Conservation (phyloP, 2,113 vertebrate species). For the Excalfactoria chinensis region DNA sequence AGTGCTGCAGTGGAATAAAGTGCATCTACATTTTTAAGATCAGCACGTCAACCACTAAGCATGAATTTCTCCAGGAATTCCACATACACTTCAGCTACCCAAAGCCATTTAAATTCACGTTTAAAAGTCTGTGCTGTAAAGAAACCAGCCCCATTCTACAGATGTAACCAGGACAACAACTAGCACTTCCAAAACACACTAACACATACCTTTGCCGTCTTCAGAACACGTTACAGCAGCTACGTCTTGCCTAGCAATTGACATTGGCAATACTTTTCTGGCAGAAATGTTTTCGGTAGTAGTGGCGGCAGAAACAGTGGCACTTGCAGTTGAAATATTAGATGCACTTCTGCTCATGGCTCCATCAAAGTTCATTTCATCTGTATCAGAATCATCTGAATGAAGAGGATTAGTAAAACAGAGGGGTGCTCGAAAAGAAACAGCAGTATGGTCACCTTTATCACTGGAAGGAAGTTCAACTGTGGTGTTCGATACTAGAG, state of each 20-base stretch:
- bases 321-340: slow-evolving; percentile 86
- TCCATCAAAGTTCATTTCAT: slow-evolving; percentile 78
- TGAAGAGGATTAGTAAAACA: slow-evolving; percentile 97
- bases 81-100: neutral
- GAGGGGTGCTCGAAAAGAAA: slow-evolving; percentile 82
- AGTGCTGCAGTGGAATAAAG: neutral
- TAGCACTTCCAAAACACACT: neutral
- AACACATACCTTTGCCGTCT: slow-evolving; percentile 86
- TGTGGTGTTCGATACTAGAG: slow-evolving; percentile 63
- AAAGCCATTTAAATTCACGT: neutral
- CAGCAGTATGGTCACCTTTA: slow-evolving; percentile 33
- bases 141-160: neutral
- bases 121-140: neutral
- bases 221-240: slow-evolving; percentile 61
- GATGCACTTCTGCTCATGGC: slow-evolving; percentile 68
- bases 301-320: slow-evolving; percentile 82
- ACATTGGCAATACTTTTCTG: slow-evolving; percentile 91
- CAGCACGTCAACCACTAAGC: neutral
- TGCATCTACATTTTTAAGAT: neutral
- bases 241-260: slow-evolving; percentile 87
- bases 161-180: neutral
- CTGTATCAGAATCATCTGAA: slow-evolving; percentile 90
- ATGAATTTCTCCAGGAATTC: neutral
- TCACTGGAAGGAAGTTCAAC: slow-evolving; percentile 40
- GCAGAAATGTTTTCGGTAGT: slow-evolving; percentile 77